These are phyloP conservation scores for Brienomyrus brachyistius DNA, from an alignment of 2,113 vertebrate genomes.

Conservation along the genomic window DNA sequence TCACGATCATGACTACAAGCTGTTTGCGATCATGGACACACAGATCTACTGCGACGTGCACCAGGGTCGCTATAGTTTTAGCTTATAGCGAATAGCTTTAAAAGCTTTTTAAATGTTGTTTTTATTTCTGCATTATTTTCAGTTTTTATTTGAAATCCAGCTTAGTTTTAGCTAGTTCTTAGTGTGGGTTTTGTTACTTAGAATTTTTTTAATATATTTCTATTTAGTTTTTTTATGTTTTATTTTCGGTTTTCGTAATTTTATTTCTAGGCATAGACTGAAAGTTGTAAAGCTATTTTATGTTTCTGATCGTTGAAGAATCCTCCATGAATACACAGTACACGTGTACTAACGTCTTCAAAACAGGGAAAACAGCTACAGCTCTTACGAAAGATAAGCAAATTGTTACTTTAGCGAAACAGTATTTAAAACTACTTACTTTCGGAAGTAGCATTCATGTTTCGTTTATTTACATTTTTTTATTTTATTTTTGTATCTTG, in stretches of 20 bases:
- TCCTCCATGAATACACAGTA: neutral
- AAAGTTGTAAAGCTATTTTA: neutral
- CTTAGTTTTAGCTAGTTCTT: neutral
- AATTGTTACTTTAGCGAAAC: neutral
- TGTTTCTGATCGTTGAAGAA: neutral
- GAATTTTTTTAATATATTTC: too few species aligned
- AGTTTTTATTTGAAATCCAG: neutral
- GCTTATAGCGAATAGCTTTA: too few species aligned
- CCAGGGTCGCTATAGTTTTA: neutral
- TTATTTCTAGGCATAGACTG: neutral
- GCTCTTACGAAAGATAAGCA: neutral
- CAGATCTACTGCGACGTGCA: neutral
- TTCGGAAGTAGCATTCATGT: neutral
- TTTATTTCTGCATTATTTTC: neutral
- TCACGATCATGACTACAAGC: neutral
- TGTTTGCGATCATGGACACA: neutral
- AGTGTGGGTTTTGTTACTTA: neutral
- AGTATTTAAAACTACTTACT: too few species aligned
- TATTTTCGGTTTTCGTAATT: neutral
- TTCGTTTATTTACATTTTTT: neutral
- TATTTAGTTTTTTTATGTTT: neutral
- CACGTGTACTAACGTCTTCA: neutral
- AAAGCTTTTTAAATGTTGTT: neutral
- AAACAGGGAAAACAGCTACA: neutral
- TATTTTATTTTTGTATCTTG: neutral